phyloP scores from a whole-genome alignment of 2,888 invertebrate species.

The Mycalesis mineus region DNA sequence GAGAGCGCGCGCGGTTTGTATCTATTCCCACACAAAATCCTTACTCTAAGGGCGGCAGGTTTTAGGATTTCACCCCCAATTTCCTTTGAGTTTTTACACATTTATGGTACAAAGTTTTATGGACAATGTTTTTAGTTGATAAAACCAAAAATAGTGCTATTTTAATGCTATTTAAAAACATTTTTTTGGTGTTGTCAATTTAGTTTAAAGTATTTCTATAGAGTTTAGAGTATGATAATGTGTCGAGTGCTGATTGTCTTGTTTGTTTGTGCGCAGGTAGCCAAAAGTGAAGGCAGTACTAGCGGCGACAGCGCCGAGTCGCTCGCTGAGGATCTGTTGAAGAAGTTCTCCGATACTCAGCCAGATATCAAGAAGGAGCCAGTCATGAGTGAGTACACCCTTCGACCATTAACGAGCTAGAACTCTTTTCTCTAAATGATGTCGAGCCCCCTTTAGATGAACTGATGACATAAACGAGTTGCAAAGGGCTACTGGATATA shows the following conservation, averaged over 20 bases:
- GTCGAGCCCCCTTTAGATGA: too few species aligned
- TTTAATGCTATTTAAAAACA: too few species aligned
- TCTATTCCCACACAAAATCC: constrained; percentile 19
- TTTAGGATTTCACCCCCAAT: constrained; percentile 17
- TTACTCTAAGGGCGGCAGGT: constrained; percentile 36
- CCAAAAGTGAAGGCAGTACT: constrained; percentile 61
- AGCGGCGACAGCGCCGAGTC: constrained; percentile 79
- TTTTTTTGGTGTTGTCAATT: neutral
- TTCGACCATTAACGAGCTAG: too few species aligned
- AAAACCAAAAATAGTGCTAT: neutral
- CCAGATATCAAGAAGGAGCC: constrained; percentile 73
- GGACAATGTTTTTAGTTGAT: too few species aligned
- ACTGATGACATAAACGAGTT: too few species aligned
- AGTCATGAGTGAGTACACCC: constrained; percentile 48
- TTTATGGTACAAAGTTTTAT: too few species aligned
- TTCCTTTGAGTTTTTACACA: too few species aligned
- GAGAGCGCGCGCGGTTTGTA: constrained; percentile 70
- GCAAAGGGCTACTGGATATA: too few species aligned
- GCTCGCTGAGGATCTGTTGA: constrained; percentile 91
- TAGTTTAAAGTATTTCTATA: neutral
- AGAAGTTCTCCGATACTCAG: constrained; percentile 88
- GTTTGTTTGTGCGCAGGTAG: constrained; percentile 49
- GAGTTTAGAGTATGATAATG: neutral
- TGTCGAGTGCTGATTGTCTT: constrained; percentile 9
- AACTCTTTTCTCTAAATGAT: too few species aligned